Conservation (phyloP, 2,888 invertebrate species). For the Lissocephala sabroskyi region DNA sequence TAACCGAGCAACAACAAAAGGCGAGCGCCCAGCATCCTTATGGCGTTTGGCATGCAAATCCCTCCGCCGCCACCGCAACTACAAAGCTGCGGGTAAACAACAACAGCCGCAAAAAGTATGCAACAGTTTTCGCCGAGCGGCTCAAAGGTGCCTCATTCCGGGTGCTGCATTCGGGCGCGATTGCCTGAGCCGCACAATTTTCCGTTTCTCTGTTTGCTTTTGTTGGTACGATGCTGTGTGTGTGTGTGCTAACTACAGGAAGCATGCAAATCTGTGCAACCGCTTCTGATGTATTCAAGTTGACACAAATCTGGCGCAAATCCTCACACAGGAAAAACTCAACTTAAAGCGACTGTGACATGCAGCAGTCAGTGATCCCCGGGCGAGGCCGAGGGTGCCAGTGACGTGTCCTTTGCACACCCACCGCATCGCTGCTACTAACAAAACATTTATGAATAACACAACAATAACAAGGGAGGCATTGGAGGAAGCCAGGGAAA, state of each 20-base stretch:
- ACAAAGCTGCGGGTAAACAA: constrained; percentile 10
- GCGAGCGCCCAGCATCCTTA: neutral
- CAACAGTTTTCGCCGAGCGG: constrained; percentile 45
- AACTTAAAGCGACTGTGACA: constrained; percentile 51
- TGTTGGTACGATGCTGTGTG: no score
- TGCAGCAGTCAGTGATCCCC: constrained; percentile 19
- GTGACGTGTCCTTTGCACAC: constrained; percentile 6
- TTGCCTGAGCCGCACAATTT: constrained; percentile 42
- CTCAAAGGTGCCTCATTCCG: constrained; percentile 18
- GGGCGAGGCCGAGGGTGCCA: neutral
- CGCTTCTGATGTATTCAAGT: constrained; percentile 62
- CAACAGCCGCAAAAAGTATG: constrained; percentile 25
- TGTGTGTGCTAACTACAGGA: constrained; percentile 6
- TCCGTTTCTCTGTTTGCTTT: constrained; percentile 26
- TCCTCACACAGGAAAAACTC: constrained; percentile 43
- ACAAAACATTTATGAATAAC: constrained; percentile 54
- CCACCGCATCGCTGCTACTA: constrained; percentile 14
- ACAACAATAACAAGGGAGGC: constrained; percentile 23
- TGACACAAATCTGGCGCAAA: constrained; percentile 63
- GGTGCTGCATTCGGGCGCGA: constrained; percentile 35
- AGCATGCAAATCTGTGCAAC: constrained; percentile 48
- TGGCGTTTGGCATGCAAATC: no score
- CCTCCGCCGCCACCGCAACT: constrained; percentile 4
- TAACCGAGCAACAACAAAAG: constrained; percentile 19
- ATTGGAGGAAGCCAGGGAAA: constrained; percentile 16